Evolutionary conservation across 2,113 vertebrate genomes (phyloP).

Genomic region (Oreotrochilus melanogaster): DNA sequence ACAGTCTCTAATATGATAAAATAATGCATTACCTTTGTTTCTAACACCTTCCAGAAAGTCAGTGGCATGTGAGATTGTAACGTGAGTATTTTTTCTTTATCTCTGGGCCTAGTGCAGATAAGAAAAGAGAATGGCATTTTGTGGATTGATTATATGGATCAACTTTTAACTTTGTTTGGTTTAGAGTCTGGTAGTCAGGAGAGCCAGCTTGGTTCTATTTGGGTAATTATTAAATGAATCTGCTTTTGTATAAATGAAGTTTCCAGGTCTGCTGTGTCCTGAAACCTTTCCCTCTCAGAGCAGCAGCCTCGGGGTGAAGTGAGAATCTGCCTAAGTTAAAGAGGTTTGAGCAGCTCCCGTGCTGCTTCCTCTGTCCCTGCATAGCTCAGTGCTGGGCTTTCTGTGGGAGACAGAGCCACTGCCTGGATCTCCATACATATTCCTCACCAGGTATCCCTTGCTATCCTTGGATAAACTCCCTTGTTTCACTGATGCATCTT

Average conservation of each 20-base stretch:
- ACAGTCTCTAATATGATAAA: neutral
- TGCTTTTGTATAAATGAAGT: neutral
- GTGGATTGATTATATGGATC: neutral
- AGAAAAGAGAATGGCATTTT: neutral
- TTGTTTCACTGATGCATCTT: neutral
- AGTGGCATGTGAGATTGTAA: neutral
- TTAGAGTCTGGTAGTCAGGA: neutral
- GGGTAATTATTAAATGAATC: conserved; percentile 16
- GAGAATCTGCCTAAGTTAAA: neutral
- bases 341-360: neutral
- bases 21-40: neutral
- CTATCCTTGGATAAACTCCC: neutral
- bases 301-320: neutral
- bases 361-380: neutral
- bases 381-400: neutral
- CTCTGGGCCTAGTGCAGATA: neutral
- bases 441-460: neutral
- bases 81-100: neutral
- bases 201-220: neutral
- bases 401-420: neutral
- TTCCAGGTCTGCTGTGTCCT: neutral
- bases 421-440: accelerated
- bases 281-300: neutral
- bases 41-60: neutral
- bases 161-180: neutral